Evolutionary conservation across 2,113 vertebrate species (phyloP), one percentile per base, ranked within the genome.

Genomic region (Lipotes vexillifer): DNA sequence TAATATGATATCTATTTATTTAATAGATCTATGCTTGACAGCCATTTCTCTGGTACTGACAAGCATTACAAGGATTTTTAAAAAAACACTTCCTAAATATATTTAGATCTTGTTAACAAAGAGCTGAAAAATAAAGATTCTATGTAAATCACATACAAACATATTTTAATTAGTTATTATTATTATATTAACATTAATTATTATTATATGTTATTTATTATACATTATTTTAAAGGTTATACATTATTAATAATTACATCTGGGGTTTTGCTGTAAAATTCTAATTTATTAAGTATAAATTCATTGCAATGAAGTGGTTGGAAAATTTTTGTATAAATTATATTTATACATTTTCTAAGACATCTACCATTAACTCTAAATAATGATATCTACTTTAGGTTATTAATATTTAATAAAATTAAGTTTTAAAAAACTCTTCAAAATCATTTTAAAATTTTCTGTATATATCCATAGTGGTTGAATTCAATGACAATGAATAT

Each of bases 21-120:
- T 96, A 77, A 84, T 72, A 88, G 69, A 96, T 91, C 90, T 93
- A 41, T 81, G 8, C 1, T 69, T 88, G 57, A 90, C 44, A 88
- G 69, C 20, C 3, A 78, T 91, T 93, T 88, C 17, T 90, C 25
- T 95, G 63, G 13, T 55, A 88, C 7, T 80, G 21, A 15, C 0
- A 95, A 82, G 2, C 38, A 88, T 17, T 14, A 41, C 74, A 85
- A 69, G 12, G 1, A 29, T 72, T 14, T 33, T 27, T n/a, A 63
- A 36, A 36, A 57, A 69, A 2, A 75, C 18, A 66, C 49, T 84
- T 81, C 9, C 11, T n/a, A 66, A n/a, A 41, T 31, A 63, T 57
- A 90, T 88, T 55, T 93, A 80, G 1, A 59, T 77, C 10, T 49
- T 93, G 0, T 75, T 80, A 33, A 5, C 69, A 15, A n/a, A 81